Base-by-base conservation (phyloP, 2,888 invertebrate genomes). In the Noctua pronuba region DNA sequence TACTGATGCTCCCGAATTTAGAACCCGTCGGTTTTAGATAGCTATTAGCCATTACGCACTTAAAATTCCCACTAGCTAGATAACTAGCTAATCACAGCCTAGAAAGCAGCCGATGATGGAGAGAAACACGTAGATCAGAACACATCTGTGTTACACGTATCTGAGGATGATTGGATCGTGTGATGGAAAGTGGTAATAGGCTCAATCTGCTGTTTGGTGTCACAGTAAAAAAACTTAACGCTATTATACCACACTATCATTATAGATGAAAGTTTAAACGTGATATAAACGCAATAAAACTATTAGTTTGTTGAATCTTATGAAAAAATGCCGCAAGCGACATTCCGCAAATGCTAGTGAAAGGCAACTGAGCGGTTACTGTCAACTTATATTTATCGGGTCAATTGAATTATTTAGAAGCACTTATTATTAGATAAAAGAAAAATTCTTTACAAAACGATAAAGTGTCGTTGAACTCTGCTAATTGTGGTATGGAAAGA, bases 21-120 rank as follows among this genome's bases (percentile, higher is more conserved):
- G 89, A 92, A 88, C 87, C 86, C 82, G 90, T 89, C 88, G 90
- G 89, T 91, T 92, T 93, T 89, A 86, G 85, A 90, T 91, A 86
- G 81, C 89, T 90, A 92, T 91, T 90, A 91, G 86, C 73, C 44
- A 74, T 67, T 73, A 84, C 74, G 72, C 66, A 64, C 64, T 82
- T 71, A 71, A 78, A 84, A 76, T 41, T 73, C 52, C 64, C 13
- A 16, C 58, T 60, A 65, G 21, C 35, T 35, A 46, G 66, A 31
- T 75, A 86, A 74, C 70, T 62, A 72, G 71, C 18, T 62, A 66
- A 74, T 83, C 60, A 71, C 46, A 69, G 38, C 60, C 46, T 73
- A 80, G 80, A 85, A 83, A 88, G 83, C 68, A 71, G 64, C 65
- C 64, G n/a, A 66, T 78, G 67, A 62, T 73, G 46, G 31, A 79